Evolutionary conservation across 2,113 vertebrate genomes (phyloP).

Genomic region (Pyrgilauda ruficollis): DNA sequence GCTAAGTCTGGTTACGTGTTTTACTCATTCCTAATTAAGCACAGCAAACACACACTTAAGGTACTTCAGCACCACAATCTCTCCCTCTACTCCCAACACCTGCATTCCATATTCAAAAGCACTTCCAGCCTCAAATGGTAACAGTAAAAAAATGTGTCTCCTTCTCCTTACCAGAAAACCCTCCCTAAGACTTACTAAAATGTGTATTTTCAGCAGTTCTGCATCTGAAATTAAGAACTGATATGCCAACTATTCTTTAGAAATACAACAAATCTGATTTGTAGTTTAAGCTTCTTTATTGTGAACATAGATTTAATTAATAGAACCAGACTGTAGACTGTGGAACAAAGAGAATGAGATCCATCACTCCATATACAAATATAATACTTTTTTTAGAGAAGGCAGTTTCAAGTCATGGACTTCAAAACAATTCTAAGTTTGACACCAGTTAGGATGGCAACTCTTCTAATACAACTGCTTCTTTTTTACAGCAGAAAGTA

Average conservation of each 20-base stretch:
- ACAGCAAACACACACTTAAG: neutral
- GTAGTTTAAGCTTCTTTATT: neutral
- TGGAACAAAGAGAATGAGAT: neutral
- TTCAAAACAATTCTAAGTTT: neutral
- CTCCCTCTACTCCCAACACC: neutral
- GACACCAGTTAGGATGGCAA: neutral
- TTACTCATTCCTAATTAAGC: neutral
- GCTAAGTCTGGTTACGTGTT: neutral
- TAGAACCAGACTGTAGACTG: neutral
- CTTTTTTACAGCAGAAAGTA: neutral
- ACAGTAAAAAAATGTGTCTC: neutral
- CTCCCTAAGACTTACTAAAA: neutral
- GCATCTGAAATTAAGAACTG: neutral
- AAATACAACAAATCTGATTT: neutral
- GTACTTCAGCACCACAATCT: neutral
- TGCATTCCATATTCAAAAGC: neutral
- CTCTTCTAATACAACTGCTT: neutral
- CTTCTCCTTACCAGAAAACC: neutral
- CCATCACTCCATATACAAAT: neutral
- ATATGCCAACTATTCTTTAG: neutral
- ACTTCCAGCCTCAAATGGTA: neutral
- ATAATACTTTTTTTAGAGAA: neutral
- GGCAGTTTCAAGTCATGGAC: neutral
- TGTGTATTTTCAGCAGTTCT: neutral
- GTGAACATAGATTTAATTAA: neutral